phyloP scores from a whole-genome alignment of 2,113 vertebrate genomes.

The Lampris megalopsis region DNA sequence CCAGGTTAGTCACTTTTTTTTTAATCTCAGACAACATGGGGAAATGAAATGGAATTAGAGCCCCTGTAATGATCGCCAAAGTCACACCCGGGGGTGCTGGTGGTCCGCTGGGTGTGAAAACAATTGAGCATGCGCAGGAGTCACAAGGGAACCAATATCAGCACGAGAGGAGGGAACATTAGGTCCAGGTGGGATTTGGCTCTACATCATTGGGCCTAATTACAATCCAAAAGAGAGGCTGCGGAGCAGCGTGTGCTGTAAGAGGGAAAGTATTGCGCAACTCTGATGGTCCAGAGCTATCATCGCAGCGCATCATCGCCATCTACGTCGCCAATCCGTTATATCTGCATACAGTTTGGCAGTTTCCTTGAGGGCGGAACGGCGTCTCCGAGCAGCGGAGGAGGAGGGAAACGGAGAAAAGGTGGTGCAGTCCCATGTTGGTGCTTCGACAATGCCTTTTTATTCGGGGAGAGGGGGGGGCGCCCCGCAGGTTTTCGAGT shows the following conservation, averaged over 20 bases:
- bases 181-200: slow-evolving; percentile 65
- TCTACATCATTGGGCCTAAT: slow-evolving; percentile 75
- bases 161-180: slow-evolving; percentile 40
- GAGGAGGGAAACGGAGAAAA: slow-evolving; percentile 5
- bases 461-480: slow-evolving; percentile 5
- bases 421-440: slow-evolving; percentile 53
- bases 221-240: slow-evolving; percentile 56
- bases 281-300: slow-evolving; percentile 44
- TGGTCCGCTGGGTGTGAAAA: slow-evolving; percentile 50
- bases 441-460: not conserved
- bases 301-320: slow-evolving; percentile 39
- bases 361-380: slow-evolving; percentile 3
- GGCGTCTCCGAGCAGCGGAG: slow-evolving; percentile 7
- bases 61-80: not conserved
- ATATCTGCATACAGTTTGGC: slow-evolving; percentile 33
- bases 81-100: not conserved
- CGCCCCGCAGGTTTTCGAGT: not conserved
- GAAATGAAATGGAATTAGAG: not conserved
- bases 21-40: not conserved
- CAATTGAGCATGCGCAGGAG: slow-evolving; percentile 66
- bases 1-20: not conserved
- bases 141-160: slow-evolving; percentile 50
- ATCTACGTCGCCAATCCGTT: slow-evolving; percentile 34
- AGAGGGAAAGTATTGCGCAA: slow-evolving; percentile 52
- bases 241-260: slow-evolving; percentile 20